Conservation (phyloP, 2,888 invertebrate genomes). For the Serripes groenlandicus region DNA sequence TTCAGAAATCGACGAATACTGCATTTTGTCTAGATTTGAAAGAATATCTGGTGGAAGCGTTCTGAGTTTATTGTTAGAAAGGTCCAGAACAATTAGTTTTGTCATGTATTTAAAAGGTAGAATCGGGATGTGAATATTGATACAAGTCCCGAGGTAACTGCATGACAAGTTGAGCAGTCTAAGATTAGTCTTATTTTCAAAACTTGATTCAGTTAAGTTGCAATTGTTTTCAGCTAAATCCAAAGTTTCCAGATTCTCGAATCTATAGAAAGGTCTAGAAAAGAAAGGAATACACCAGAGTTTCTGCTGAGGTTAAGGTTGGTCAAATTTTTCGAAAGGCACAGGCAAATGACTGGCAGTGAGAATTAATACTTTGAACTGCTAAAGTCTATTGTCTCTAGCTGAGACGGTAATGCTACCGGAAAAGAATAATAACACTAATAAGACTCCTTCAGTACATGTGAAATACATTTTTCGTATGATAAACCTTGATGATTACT, state of each 20-base stretch:
- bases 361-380: background rate
- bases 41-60: background rate
- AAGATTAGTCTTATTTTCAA: background rate
- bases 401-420: background rate
- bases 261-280: background rate
- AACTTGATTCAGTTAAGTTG: background rate
- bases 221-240: constrained; percentile 15
- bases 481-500: no score
- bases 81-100: background rate
- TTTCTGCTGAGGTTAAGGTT: background rate
- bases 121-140: background rate
- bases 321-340: background rate
- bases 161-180: background rate
- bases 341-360: background rate
- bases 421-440: background rate
- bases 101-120: background rate
- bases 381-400: background rate
- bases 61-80: constrained; percentile 6
- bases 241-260: background rate
- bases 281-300: background rate
- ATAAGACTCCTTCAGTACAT: no score
- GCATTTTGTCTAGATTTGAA: background rate
- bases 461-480: no score
- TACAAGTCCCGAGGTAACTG: background rate
- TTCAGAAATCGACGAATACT: background rate